Base-by-base conservation (phyloP, 2,797 vertebrate species). In the Oreochromis mossambicus region DNA sequence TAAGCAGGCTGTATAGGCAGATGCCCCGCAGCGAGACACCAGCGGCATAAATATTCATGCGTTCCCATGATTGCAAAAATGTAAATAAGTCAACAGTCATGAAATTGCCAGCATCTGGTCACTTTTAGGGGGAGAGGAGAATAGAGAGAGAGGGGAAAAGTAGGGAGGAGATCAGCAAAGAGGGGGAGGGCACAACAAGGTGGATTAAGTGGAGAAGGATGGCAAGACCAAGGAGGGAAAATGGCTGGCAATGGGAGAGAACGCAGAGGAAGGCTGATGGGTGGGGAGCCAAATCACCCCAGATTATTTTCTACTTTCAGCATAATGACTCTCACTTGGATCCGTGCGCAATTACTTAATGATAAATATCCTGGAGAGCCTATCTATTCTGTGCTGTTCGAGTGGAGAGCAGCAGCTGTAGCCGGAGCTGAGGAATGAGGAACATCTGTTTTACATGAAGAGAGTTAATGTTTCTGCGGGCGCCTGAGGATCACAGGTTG, bases 81-180 rank as follows among this genome's bases (percentile, higher is more conserved):
- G 93, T 92, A 93, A 95, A 95, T 94, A 94, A 93, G 89, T 94
- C 83, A 90, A 93, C 90, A 93, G 90, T 90, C 48, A 54, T 89
- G 83, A 94, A 92, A 94, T 86, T 90, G 88, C 80, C 54, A 55
- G 86, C 91, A 95, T 95, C 93, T 95, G 94, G 90, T 90, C 90
- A 92, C 85, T 92, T 43, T 32, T 46, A 15, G 38, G 76, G 52
- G 50, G 21, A 13, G 55, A 8, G 11, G 17, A 14, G 50, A 48
- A 48, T 54, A 75, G 7, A 0, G 13, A 0, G 48, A 2, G 78
- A 5, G 8, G 55, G 46, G 26, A 0, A 5, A 41, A 24, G 78
- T 50, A 55, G 81, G 36, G n/a, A 43, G 63, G n/a, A 26, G 63
- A 15, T 41, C 1, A 2, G 63, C 26, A 29, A 21, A 32, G 32